Base-by-base conservation (phyloP, 2,113 vertebrate genomes). In the Collichthys lucidus region DNA sequence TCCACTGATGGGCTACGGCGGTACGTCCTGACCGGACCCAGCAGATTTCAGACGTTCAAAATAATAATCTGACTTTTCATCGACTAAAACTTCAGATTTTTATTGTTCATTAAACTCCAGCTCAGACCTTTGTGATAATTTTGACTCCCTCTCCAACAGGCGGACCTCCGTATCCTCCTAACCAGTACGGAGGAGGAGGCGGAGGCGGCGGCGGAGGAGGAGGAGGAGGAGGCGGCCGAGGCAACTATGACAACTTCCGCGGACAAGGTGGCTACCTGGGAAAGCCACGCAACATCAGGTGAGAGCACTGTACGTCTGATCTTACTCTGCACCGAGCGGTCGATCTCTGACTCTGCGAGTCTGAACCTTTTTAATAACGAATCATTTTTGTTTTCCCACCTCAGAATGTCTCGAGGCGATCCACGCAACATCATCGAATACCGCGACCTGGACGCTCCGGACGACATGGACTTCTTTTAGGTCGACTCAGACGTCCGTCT, bases 391-490 rank as follows among this genome's bases (percentile, higher is more conserved):
- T 57, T n/a, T n/a, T n/a, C n/a, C 61, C 52, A 22, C 56, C 56
- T n/a, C 89, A 98, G 97, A 92, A 96, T 98, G 96, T 94, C 96
- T 40, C 95, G 97, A 5, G 96, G 97, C 0, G 97, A 98, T 85
- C 97, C 97, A 17, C 94, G 97, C 20, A 96, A 96, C 85, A 97
- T 98, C 73, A 95, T 98, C 17, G 97, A 98, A 60, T 98, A 98
- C 70, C 93, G 96, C 1, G 97, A 98, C 90, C 93, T 98, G 86
- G 97, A 98, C 15, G 97, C 97, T 8, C 97, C 97, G 0, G 97
- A 98, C 11, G 97, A 98, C 2, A 95, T 97, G 42, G 97, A 98
- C 77, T 98, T 98, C 94, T 98, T 98, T 92, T 98, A 95, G 20
- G 31, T 64, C 78, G 8, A 4, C 80, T 61, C n/a, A 53, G 42